These are phyloP conservation scores for Eupeodes latifasciatus DNA, from an alignment of 2,888 invertebrate species.

Conservation along the genomic window DNA sequence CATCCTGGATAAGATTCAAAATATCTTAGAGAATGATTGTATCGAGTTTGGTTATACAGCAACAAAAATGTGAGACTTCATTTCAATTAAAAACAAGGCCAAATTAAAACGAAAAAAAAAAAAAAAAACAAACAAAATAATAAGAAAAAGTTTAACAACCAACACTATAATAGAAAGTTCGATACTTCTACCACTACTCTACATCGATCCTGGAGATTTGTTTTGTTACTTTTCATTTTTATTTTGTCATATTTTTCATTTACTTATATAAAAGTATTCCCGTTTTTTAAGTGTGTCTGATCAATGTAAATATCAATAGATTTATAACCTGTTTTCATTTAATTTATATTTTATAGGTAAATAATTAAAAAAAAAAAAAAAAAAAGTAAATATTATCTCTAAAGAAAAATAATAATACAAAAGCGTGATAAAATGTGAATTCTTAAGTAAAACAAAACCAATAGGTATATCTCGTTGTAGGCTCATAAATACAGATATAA, in stretches of 20 bases:
- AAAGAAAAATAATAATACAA: conserved; percentile 18
- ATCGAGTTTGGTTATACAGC: conserved; percentile 38
- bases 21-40: not conserved
- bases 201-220: conserved; percentile 54
- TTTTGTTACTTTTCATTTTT: conserved; percentile 26
- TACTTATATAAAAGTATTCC: conserved; percentile 32
- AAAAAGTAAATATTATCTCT: conserved; percentile 48
- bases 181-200: conserved; percentile 14
- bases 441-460: conserved; percentile 47
- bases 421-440: conserved; percentile 65
- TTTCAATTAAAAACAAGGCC: conserved; percentile 68
- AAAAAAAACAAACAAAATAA: conserved; percentile 44
- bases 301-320: conserved; percentile 68
- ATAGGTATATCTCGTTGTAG: conserved; percentile 61
- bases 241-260: conserved; percentile 24
- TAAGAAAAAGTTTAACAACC: not conserved
- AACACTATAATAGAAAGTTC: conserved; percentile 18
- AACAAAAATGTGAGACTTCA: conserved; percentile 74
- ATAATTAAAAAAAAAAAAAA: not conserved
- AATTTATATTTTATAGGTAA: conserved; percentile 47
- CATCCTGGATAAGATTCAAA: conserved; percentile 6
- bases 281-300: conserved; percentile 36
- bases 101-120: conserved; percentile 66
- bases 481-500: conserved; percentile 51
- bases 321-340: conserved; percentile 22